A percentile compares a stretch with the other conserved stretches of the same genome.
phyloP scores from a whole-genome alignment of 2,888 invertebrate species.

The Diloba caeruleocephala region DNA sequence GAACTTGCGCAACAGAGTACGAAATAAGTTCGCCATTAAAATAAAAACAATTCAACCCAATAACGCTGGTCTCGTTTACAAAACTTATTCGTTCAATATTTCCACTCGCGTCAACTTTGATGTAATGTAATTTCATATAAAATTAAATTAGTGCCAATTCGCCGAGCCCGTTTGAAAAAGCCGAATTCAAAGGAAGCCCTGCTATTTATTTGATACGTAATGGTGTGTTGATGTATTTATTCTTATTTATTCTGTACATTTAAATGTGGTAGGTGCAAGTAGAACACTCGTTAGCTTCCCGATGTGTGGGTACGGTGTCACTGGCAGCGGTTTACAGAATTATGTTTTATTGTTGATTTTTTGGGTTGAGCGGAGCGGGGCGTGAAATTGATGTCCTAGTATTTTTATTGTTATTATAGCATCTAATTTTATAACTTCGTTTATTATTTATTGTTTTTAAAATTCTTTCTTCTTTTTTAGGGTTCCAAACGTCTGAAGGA shows the following conservation, averaged over 20 bases:
- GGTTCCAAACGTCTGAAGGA: too few species aligned
- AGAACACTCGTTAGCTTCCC: slow-evolving; percentile 56
- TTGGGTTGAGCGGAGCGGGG: too few species aligned
- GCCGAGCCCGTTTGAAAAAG: slow-evolving; percentile 16
- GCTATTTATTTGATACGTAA: slow-evolving; percentile 47
- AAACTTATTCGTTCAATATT: slow-evolving; percentile 24
- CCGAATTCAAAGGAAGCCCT: slow-evolving; percentile 32
- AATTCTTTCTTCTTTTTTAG: too few species aligned
- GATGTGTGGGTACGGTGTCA: slow-evolving; percentile 32
- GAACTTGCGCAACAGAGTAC: neutral
- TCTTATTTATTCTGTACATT: slow-evolving; percentile 55
- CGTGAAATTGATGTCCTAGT: too few species aligned
- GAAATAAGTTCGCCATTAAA: neutral
- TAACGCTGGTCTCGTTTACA: slow-evolving; percentile 3
- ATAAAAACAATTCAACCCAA: neutral
- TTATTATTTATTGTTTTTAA: too few species aligned
- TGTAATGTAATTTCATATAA: slow-evolving; percentile 19
- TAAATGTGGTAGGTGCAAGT: slow-evolving; percentile 48
- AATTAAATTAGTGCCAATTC: slow-evolving; percentile 43
- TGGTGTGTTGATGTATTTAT: slow-evolving; percentile 53
- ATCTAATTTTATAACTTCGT: too few species aligned
- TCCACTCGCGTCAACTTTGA: slow-evolving; percentile 31
- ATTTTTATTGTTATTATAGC: too few species aligned
- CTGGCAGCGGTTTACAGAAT: slow-evolving; percentile 7
- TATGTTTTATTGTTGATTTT: too few species aligned